phyloP scores from a whole-genome alignment of 2,797 vertebrate species.

The Onychomys arenicola region DNA sequence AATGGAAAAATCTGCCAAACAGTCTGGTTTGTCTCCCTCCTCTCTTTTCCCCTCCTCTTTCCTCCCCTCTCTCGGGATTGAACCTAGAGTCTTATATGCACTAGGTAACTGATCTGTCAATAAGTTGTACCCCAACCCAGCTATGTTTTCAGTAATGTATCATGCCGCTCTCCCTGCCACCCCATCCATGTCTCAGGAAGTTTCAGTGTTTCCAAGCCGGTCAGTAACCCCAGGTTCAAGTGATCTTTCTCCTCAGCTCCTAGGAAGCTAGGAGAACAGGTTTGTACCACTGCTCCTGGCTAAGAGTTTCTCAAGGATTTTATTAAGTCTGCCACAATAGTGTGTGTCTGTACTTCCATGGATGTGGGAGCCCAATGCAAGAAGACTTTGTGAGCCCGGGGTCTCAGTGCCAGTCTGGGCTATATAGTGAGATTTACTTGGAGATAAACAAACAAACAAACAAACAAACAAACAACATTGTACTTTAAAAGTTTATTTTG shows the following conservation, averaged over 20 bases:
- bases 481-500: not conserved
- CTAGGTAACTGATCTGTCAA: not conserved
- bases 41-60: accelerated
- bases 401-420: not conserved
- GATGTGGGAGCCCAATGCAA: not conserved
- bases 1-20: not conserved
- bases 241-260: not conserved
- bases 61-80: accelerated
- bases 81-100: not conserved
- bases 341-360: not conserved
- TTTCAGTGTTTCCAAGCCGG: not conserved
- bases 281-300: not conserved
- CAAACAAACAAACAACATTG: not conserved
- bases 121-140: not conserved
- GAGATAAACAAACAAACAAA: not conserved
- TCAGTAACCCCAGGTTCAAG: not conserved
- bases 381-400: not conserved
- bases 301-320: not conserved
- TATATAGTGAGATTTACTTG: not conserved
- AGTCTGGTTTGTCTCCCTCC: not conserved
- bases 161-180: not conserved
- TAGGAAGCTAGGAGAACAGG: not conserved
- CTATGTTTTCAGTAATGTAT: not conserved
- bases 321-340: not conserved
- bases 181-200: not conserved